phyloP scores from a whole-genome alignment of 2,888 invertebrate genomes.

The Ypsolopha sequella region DNA sequence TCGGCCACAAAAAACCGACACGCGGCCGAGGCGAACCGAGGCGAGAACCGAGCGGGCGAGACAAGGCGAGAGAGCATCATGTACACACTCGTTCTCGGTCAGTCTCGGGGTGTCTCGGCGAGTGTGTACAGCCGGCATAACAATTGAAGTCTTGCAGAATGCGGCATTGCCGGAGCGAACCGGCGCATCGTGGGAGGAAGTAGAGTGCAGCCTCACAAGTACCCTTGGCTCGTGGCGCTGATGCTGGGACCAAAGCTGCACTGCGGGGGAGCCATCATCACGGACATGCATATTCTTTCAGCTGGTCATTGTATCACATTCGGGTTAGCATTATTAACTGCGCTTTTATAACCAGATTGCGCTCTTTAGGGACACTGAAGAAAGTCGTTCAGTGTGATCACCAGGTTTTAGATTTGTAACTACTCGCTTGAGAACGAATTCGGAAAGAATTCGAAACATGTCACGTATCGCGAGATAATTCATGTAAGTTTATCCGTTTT shows the following conservation, averaged over 20 bases:
- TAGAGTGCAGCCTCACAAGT: slow-evolving; percentile 56
- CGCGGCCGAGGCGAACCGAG: no score
- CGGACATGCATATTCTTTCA: slow-evolving; percentile 63
- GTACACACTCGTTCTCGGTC: no score
- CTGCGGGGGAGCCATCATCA: slow-evolving; percentile 72
- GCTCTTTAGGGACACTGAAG: neutral
- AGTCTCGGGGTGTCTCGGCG: no score
- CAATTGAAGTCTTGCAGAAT: slow-evolving; percentile 27
- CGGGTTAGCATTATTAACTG: slow-evolving; percentile 36
- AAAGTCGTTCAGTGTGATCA: no score
- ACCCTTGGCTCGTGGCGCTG: slow-evolving; percentile 69
- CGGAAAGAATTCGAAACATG: no score
- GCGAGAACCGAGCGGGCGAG: no score
- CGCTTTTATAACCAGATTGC: neutral
- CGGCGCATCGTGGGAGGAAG: slow-evolving; percentile 69
- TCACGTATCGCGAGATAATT: no score
- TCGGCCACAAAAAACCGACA: no score
- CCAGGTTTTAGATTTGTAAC: no score
- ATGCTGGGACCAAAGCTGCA: slow-evolving; percentile 55
- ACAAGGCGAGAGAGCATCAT: no score
- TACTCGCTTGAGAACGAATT: no score
- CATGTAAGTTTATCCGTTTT: no score
- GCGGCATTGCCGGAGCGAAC: slow-evolving; percentile 46
- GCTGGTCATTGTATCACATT: slow-evolving; percentile 72
- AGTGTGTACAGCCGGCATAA: neutral